phyloP scores from a whole-genome alignment of 2,113 vertebrate species.

The Pholis gunnellus region DNA sequence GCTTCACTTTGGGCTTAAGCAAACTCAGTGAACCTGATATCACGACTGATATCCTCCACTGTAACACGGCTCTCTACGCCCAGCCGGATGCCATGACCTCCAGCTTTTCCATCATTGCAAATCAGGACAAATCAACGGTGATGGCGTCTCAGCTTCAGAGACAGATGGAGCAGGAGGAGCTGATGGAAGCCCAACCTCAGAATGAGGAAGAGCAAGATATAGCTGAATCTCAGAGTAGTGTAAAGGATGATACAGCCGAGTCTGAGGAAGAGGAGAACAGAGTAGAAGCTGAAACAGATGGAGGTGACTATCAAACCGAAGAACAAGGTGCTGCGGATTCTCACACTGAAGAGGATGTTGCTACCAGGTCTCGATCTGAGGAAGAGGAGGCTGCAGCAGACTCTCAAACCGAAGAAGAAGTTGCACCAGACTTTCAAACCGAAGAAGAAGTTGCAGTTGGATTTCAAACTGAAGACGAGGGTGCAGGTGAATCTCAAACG shows the following conservation, averaged over 20 bases:
- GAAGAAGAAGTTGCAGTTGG: slow-evolving; percentile 6
- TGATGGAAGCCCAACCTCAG: slow-evolving; percentile 9
- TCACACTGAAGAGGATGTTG: background rate
- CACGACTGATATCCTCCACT: slow-evolving; percentile 70
- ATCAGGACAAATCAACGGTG: slow-evolving; percentile 59
- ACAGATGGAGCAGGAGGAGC: slow-evolving; percentile 18
- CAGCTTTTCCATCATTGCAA: slow-evolving; percentile 33
- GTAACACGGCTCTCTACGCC: slow-evolving; percentile 72
- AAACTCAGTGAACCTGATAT: slow-evolving; percentile 65
- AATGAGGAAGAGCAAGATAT: slow-evolving; percentile 15
- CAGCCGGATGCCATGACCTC: slow-evolving; percentile 42
- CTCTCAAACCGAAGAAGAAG: slow-evolving; percentile 9
- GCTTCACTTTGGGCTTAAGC: slow-evolving; percentile 73
- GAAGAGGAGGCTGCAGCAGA: slow-evolving; percentile 1
- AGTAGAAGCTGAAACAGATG: slow-evolving; percentile 10
- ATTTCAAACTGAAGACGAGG: background rate
- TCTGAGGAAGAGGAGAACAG: slow-evolving; percentile 1
- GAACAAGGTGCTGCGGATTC: background rate
- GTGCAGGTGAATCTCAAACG: background rate
- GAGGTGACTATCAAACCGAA: slow-evolving; percentile 5
- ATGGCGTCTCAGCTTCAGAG: slow-evolving; percentile 51
- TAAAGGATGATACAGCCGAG: background rate
- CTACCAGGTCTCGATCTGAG: background rate
- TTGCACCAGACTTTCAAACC: background rate
- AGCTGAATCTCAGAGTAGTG: background rate